Percentiles rank a stretch among this genome's conserved stretches.
phyloP scores from a whole-genome alignment of 1,140 invertebrate species.

The Diplogasteroides magnus region DNA sequence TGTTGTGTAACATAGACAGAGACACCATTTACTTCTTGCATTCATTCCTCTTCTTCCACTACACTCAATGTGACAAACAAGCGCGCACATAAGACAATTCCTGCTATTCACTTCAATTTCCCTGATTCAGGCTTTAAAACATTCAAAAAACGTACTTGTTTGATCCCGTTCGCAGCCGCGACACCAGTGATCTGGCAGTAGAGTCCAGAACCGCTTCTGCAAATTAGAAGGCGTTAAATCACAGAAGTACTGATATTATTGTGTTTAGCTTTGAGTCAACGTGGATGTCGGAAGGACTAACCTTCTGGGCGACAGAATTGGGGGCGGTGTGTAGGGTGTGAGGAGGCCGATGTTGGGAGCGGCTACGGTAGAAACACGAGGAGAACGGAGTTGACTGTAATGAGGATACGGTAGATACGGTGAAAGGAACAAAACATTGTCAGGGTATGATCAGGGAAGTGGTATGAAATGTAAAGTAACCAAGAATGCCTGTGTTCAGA shows the following conservation, averaged over 20 bases:
- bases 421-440: no score
- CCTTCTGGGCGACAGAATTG: constrained; percentile 80
- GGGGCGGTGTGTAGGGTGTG: constrained; percentile 74
- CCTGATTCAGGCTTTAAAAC: not conserved
- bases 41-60: constrained; percentile 3
- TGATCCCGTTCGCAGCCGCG: not conserved
- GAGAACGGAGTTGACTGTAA: constrained; percentile 31
- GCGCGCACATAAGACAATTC: not conserved
- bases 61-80: constrained; percentile 2
- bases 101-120: not conserved
- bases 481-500: no score
- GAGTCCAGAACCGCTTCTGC: constrained; percentile 76
- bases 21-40: constrained; percentile 9
- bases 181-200: constrained; percentile 63
- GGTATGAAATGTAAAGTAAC: no score
- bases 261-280: no score
- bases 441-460: no score
- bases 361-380: constrained; percentile 8
- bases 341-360: not conserved
- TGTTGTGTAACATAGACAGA: no score
- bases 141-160: not conserved
- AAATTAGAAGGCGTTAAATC: no score
- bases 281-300: no score
- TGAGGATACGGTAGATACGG: not conserved
- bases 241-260: no score